Percentiles rank a stretch among this genome's conserved stretches.
Evolutionary conservation across 2,888 invertebrate species (phyloP).

Genomic region (Perdita meconis): DNA sequence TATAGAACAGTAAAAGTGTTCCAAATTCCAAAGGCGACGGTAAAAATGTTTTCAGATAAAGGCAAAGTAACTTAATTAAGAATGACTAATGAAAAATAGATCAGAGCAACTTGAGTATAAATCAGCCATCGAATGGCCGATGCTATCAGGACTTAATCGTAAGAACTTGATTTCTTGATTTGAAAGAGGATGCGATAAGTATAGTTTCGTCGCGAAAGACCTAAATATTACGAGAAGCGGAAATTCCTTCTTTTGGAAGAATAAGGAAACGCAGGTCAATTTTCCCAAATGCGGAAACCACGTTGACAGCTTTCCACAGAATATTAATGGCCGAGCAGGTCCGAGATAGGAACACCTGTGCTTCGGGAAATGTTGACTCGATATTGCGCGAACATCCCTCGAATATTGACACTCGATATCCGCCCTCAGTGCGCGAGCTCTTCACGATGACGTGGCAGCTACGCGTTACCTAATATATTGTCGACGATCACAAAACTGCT

Average conservation of each 20-base stretch:
- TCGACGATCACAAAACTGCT: conserved; percentile 1
- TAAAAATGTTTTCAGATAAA: neutral
- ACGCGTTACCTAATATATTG: conserved; percentile 25
- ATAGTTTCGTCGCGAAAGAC: neutral
- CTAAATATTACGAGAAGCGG: no score
- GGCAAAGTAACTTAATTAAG: neutral
- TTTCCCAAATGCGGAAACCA: neutral
- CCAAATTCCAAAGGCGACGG: no score
- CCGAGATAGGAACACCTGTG: neutral
- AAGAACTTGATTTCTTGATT: neutral
- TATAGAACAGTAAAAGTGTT: no score
- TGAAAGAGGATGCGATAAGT: no score
- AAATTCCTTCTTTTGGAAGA: neutral
- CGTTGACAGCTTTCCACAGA: neutral
- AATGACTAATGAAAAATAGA: neutral
- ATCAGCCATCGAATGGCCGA: neutral
- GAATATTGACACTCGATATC: conserved; percentile 52
- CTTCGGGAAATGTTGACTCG: conserved; percentile 18
- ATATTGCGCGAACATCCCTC: conserved; percentile 34
- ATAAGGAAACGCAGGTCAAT: neutral
- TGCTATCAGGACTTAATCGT: conserved; percentile 7
- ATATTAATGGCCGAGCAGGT: conserved; percentile 22
- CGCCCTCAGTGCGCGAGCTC: conserved; percentile 3
- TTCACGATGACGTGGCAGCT: conserved; percentile 9
- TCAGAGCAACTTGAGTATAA: no score